Percentiles rank a stretch among this genome's conserved stretches.
phyloP scores from a whole-genome alignment of 2,888 invertebrate genomes.

The Tachina grossa region DNA sequence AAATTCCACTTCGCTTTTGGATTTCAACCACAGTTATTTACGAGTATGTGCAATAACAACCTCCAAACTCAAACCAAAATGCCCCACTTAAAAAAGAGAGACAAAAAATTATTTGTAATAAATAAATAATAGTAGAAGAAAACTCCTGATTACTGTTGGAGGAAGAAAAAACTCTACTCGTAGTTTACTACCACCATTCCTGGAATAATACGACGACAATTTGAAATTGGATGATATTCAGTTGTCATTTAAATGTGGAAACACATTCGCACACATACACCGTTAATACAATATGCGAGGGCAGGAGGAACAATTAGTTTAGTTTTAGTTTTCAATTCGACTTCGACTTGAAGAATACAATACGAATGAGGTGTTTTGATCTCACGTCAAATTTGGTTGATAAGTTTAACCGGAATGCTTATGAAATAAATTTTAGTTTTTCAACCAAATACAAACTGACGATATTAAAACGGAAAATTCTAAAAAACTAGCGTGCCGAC shows the following conservation, averaged over 20 bases:
- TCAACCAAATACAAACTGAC: no score
- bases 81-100: conserved; percentile 46
- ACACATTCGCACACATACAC: conserved; percentile 5
- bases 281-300: not conserved
- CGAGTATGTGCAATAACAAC: conserved; percentile 24
- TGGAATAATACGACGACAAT: conserved; percentile 43
- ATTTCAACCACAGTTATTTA: conserved; percentile 69
- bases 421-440: no score
- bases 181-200: conserved; percentile 33
- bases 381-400: no score
- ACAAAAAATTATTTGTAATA: not conserved
- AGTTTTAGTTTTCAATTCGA: not conserved
- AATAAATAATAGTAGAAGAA: conserved; percentile 44
- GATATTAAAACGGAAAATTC: no score
- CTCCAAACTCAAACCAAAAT: conserved; percentile 59
- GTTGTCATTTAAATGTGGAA: conserved; percentile 64
- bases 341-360: not conserved
- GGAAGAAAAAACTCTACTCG: conserved; percentile 31
- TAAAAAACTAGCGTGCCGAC: no score
- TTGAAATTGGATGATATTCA: conserved; percentile 68
- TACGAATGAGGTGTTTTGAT: no score
- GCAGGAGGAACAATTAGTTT: not conserved
- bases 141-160: conserved; percentile 41
- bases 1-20: conserved; percentile 73
- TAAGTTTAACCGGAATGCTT: no score